Evolutionary conservation across 2,113 vertebrate species (phyloP).

Genomic region (Uria lomvia): DNA sequence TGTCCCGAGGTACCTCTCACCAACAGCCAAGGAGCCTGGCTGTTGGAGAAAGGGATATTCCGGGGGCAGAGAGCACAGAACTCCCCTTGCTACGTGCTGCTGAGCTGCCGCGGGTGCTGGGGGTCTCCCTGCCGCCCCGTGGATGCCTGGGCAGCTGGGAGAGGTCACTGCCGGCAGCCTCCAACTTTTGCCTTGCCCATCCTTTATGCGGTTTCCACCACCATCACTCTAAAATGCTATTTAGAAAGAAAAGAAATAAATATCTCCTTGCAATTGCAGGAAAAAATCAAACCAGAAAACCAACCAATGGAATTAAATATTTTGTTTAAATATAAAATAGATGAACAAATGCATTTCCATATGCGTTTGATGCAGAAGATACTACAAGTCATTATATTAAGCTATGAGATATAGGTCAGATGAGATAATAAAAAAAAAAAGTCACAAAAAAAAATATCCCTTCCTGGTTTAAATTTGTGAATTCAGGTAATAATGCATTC

Average conservation of each 20-base stretch:
- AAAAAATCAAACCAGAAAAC: neutral
- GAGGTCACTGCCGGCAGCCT: neutral
- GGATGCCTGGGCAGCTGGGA: no score
- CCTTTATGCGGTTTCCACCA: neutral
- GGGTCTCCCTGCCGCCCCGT: no score
- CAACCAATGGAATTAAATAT: neutral
- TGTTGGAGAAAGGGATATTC: no score
- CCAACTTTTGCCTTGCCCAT: neutral
- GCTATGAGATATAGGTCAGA: neutral
- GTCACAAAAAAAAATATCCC: no score
- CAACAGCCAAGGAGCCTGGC: accelerated
- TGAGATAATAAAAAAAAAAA: neutral
- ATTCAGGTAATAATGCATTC: neutral
- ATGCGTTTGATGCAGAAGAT: neutral
- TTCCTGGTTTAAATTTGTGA: neutral
- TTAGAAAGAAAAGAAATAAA: neutral
- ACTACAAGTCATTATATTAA: neutral
- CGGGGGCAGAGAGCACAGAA: neutral
- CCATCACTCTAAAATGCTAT: neutral
- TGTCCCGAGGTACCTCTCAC: accelerated
- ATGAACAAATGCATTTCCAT: neutral
- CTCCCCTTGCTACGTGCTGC: neutral
- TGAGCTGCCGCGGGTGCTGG: neutral
- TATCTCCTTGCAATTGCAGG: neutral
- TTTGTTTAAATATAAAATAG: neutral